phyloP scores from a whole-genome alignment of 2,888 invertebrate genomes.

The Sphinx pinastri region DNA sequence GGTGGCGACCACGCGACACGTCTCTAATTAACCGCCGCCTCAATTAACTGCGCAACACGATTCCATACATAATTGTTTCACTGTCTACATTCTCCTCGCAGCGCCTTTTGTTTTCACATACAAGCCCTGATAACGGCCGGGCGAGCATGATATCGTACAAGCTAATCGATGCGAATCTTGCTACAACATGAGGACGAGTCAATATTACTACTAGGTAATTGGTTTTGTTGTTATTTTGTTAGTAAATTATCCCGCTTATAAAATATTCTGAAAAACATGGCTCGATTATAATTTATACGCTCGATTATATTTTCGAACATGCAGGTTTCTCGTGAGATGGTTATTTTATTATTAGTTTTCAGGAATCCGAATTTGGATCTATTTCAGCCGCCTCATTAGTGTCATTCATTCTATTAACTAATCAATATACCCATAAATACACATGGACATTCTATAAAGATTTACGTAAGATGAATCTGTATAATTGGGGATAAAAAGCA shows the following conservation, averaged over 20 bases:
- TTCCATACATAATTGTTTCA: constrained; percentile 29
- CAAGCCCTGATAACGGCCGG: constrained; percentile 7
- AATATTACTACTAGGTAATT: not conserved
- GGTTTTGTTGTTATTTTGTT: not conserved
- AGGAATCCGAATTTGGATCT: not conserved
- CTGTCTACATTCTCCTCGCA: constrained; percentile 25
- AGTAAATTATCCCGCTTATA: not conserved
- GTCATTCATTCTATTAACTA: not conserved
- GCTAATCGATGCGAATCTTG: constrained; percentile 11
- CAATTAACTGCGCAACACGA: constrained; percentile 60
- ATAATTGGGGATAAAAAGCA: constrained; percentile 8
- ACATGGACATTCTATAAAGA: not conserved
- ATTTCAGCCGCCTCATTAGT: not conserved
- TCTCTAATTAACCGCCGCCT: constrained; percentile 70
- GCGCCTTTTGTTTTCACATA: constrained; percentile 23
- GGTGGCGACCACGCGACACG: constrained; percentile 66
- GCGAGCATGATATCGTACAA: constrained; percentile 21
- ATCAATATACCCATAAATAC: not conserved
- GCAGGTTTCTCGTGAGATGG: too few relatives aligned
- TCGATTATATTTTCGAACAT: too few relatives aligned
- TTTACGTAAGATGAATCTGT: constrained; percentile 8
- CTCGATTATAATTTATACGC: too few relatives aligned
- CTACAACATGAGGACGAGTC: constrained; percentile 5
- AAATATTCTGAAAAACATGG: not conserved
- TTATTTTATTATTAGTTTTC: not conserved